These are phyloP conservation scores for Mactromeris polynyma DNA, from an alignment of 2,888 invertebrate genomes.

Conservation along the genomic window DNA sequence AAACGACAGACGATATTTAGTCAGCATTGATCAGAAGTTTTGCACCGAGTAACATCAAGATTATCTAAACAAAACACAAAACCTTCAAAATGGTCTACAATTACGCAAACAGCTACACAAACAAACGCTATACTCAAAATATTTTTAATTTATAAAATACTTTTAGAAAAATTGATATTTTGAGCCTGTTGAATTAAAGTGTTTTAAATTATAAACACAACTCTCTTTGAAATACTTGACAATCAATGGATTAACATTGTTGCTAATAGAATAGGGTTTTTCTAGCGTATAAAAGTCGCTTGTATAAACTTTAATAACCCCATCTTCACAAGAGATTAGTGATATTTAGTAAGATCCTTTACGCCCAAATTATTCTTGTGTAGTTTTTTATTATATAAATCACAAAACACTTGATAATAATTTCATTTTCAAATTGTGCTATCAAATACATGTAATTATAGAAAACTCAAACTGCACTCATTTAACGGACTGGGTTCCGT, in stretches of 20 bases:
- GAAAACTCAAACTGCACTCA: conserved; percentile 21
- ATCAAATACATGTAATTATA: conserved; percentile 9
- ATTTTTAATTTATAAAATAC: conserved; percentile 37
- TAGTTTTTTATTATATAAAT: conserved; percentile 51
- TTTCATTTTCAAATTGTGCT: conserved; percentile 8
- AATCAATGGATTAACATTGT: conserved; percentile 36
- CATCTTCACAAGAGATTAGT: conserved; percentile 44
- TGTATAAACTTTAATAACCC: conserved; percentile 62
- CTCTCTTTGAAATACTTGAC: conserved; percentile 21
- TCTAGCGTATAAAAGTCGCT: conserved; percentile 50
- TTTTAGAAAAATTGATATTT: conserved; percentile 44
- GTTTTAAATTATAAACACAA: conserved; percentile 46
- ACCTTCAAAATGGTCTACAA: conserved; percentile 25
- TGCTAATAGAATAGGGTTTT: conserved; percentile 33
- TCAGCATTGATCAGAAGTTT: background rate
- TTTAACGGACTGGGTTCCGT: conserved; percentile 19
- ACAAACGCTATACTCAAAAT: conserved; percentile 44
- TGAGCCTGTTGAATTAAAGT: conserved; percentile 27
- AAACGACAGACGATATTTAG: conserved; percentile 30
- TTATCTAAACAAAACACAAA: conserved; percentile 52
- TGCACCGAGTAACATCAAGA: conserved; percentile 39
- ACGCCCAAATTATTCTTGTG: conserved; percentile 64
- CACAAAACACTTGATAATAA: conserved; percentile 50
- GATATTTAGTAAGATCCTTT: conserved; percentile 44
- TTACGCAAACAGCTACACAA: conserved; percentile 44